Conservation (phyloP, 2,113 vertebrate genomes). For the Pyxicephalus adspersus region DNA sequence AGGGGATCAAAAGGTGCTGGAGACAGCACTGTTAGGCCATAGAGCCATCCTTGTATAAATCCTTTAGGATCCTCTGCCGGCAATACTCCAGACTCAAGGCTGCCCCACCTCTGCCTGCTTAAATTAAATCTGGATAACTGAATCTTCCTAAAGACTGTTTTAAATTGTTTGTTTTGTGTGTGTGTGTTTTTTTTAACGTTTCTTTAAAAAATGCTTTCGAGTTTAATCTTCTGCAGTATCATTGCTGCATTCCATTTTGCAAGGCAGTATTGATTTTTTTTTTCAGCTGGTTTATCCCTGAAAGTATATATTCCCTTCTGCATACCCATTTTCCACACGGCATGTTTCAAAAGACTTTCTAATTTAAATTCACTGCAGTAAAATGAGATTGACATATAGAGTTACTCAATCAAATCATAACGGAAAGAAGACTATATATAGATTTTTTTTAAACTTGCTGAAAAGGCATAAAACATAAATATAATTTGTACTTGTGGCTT, state of each 20-base stretch:
- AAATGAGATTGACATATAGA: constrained; percentile 24
- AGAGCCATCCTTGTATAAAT: neutral
- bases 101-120: constrained; percentile 35
- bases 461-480: too few relatives aligned
- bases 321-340: neutral
- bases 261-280: constrained; percentile 4
- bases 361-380: constrained; percentile 3
- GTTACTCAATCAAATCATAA: constrained; percentile 6
- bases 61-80: neutral
- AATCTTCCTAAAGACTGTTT: neutral
- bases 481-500: too few relatives aligned
- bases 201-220: constrained; percentile 15
- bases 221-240: constrained; percentile 18
- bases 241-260: constrained; percentile 31
- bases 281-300: constrained; percentile 48
- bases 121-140: constrained; percentile 55
- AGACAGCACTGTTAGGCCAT: neutral
- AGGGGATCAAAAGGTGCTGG: constrained; percentile 9
- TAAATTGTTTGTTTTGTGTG: constrained; percentile 4
- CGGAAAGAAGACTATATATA: neutral
- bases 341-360: neutral
- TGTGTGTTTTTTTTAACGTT: neutral
- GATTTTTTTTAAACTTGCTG: too few relatives aligned
- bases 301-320: constrained; percentile 33
- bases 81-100: neutral